Base-by-base conservation (phyloP, 2,888 invertebrate genomes). In the Octodonta nipae region DNA sequence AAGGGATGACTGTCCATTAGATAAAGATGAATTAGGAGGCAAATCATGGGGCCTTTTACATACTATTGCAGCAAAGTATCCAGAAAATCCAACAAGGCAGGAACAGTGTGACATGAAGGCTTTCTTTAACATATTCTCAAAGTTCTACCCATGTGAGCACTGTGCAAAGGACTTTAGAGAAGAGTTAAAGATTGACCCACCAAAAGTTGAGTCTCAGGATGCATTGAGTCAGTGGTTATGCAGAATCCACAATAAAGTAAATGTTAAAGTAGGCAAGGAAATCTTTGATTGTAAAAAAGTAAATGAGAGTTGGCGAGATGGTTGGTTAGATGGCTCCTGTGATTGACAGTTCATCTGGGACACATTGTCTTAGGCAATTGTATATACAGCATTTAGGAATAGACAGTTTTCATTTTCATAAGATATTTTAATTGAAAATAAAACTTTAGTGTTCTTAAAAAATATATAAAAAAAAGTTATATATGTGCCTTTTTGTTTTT, bases 31-130 rank as follows among this genome's bases (percentile, higher is more conserved):
- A 40, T 59, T 86, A 26, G 86, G 86, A 13, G 70, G 72, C 3
- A 72, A 75, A 30, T 84, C 95, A 2, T 98, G 98, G 98, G 78
- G 84, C 4, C 75, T 96, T 45, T 68, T 98, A 2, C 98, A 98
- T 56, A 87, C 96, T 0, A 91, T 96, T 78, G 92, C 91, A 3
- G 87, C 92, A 0, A 86, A 89, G 58, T 98, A 80, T 63, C 92
- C 96, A 0, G 78, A 82, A 3, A 71, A 75, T 45, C 95, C 98
- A 0, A 71, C 74, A 0, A 61, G 61, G 4, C 60, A 68, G 26
- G 75, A 92, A 47, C 73, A 79, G 30, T 64, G 67, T 1, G 78
- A 87, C 43, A 86, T 93, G 77, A 70, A 66, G 27, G 67, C 69
- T 22, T 93, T 96, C 56, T 79, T 96, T 42, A 66, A 73, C 25